Evolutionary conservation across 2,797 vertebrate species (phyloP).

Genomic region (Taenioides sp.): DNA sequence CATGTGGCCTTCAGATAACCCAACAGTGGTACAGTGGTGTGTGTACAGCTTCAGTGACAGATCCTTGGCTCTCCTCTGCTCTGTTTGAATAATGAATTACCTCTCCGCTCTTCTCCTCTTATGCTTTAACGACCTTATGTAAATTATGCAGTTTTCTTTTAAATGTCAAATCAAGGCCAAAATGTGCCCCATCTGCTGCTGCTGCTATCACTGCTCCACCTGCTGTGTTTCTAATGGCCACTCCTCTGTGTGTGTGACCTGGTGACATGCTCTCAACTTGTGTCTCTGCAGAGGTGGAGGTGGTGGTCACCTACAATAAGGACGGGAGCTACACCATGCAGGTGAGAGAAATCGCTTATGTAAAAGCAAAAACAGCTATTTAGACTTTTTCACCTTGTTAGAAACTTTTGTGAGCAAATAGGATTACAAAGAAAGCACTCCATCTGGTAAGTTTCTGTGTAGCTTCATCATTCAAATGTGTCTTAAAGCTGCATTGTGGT

Average conservation of each 20-base stretch:
- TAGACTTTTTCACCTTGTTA: too few species aligned
- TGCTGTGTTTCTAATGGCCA: too few species aligned
- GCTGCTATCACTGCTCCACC: neutral
- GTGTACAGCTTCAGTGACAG: neutral
- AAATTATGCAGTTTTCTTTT: constrained; percentile 41
- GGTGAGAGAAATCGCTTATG: constrained; percentile 74
- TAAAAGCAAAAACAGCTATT: neutral
- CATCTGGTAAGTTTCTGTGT: too few species aligned
- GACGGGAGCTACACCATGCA: constrained; percentile 90
- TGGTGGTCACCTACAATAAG: constrained; percentile 82
- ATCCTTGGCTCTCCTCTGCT: constrained; percentile 5
- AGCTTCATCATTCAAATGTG: too few species aligned
- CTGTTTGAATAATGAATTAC: constrained; percentile 39
- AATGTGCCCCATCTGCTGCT: constrained; percentile 16
- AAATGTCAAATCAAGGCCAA: constrained; percentile 16
- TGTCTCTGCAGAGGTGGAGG: constrained; percentile 75
- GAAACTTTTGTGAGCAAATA: too few species aligned
- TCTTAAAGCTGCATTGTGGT: too few species aligned
- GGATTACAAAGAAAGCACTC: too few species aligned
- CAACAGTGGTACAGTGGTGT: neutral
- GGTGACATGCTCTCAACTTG: neutral
- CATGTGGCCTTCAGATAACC: neutral
- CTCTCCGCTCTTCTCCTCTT: neutral
- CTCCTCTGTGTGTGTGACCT: too few species aligned
- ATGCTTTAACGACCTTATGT: constrained; percentile 34